phyloP scores from a whole-genome alignment of 2,797 vertebrate genomes.

The Pagetopsis macropterus region DNA sequence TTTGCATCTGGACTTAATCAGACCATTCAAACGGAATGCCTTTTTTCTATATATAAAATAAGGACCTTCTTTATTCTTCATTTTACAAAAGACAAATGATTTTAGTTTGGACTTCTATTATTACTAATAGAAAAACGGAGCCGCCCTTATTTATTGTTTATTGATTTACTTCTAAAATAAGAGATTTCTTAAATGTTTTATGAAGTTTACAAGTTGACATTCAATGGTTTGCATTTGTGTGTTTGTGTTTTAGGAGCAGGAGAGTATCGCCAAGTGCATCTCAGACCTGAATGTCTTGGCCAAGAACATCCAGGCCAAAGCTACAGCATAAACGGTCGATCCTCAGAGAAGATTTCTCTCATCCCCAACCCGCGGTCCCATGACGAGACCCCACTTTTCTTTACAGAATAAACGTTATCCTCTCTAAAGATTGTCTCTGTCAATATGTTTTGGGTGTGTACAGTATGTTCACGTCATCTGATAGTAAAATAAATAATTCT shows the following conservation, averaged over 20 bases:
- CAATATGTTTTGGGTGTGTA: constrained; percentile 78
- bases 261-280: constrained; percentile 95
- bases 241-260: constrained; percentile 89
- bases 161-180: background rate
- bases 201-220: too few relatives aligned
- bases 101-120: background rate
- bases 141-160: background rate
- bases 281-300: constrained; percentile 90
- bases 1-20: too few relatives aligned
- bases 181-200: too few relatives aligned
- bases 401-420: constrained; percentile 78
- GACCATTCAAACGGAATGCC: too few relatives aligned
- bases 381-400: constrained; percentile 68
- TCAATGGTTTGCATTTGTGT: background rate
- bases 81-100: too few relatives aligned
- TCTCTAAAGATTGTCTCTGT: constrained; percentile 74
- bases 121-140: background rate
- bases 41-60: too few relatives aligned
- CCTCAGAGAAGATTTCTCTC: constrained; percentile 51
- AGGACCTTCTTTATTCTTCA: too few relatives aligned
- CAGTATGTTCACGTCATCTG: constrained; percentile 78
- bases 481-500: constrained; percentile 84
- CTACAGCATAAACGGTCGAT: constrained; percentile 64
- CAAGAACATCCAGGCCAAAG: constrained; percentile 81
- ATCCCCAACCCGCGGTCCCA: constrained; percentile 38